phyloP scores from a whole-genome alignment of 2,888 invertebrate species.

The Ophion costatus region DNA sequence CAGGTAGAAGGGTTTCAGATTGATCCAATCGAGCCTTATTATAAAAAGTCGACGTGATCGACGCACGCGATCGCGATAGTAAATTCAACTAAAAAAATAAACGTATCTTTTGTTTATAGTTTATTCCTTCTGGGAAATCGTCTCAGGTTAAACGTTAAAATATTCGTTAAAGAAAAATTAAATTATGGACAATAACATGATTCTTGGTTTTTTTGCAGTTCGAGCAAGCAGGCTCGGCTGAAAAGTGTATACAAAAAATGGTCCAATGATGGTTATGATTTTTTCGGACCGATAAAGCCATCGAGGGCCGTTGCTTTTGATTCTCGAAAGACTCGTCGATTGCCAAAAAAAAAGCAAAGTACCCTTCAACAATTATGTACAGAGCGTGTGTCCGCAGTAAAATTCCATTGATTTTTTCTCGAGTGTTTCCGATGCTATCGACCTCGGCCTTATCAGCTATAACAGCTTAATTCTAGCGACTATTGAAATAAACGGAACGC shows the following conservation, averaged over 20 bases:
- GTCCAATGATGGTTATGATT: neutral
- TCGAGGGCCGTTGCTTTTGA: neutral
- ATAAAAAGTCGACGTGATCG: neutral
- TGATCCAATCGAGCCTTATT: slow-evolving; percentile 22
- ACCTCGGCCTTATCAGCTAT: neutral
- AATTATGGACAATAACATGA: slow-evolving; percentile 15
- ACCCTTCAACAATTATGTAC: neutral
- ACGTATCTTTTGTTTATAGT: slow-evolving; percentile 4
- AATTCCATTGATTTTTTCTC: neutral
- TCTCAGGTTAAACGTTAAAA: neutral
- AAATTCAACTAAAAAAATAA: slow-evolving; percentile 37
- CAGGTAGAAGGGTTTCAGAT: slow-evolving; percentile 53
- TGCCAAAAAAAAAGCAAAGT: neutral
- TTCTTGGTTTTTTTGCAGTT: slow-evolving; percentile 11
- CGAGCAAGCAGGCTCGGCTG: slow-evolving; percentile 18
- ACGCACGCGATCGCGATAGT: slow-evolving; percentile 15
- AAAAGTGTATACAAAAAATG: slow-evolving; percentile 35
- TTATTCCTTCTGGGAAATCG: slow-evolving; percentile 2
- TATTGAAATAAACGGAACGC: neutral
- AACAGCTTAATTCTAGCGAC: neutral
- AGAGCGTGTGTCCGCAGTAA: slow-evolving; percentile 9
- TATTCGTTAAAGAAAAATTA: neutral
- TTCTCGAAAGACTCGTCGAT: slow-evolving; percentile 2
- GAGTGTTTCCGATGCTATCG: neutral
- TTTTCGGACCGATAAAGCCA: slow-evolving; percentile 1